These are phyloP conservation scores for Conchocele bisecta DNA, from an alignment of 2,888 invertebrate genomes.

Conservation along the genomic window DNA sequence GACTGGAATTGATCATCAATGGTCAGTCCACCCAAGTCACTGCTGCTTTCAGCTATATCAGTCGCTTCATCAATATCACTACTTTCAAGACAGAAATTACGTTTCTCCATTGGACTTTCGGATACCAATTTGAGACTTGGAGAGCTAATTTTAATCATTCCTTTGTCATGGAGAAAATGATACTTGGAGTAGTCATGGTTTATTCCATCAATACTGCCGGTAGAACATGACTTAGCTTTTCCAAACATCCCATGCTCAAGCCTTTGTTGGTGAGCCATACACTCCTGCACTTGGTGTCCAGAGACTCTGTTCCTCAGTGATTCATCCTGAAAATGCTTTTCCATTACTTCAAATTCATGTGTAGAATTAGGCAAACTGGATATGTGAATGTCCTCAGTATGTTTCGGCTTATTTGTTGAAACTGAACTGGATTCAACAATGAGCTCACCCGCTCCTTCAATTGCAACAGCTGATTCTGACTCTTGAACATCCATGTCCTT, in stretches of 20 bases:
- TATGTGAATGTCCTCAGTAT: no score
- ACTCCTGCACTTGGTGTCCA: no score
- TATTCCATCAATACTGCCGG: slow-evolving; percentile 52
- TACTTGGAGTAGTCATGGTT: slow-evolving; percentile 50
- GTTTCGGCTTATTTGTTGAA: no score
- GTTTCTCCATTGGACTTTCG: slow-evolving; percentile 21
- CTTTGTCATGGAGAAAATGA: slow-evolving; percentile 56
- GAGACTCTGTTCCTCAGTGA: no score
- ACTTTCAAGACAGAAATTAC: slow-evolving; percentile 7
- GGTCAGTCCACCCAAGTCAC: slow-evolving; percentile 39
- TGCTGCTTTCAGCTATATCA: slow-evolving; percentile 39
- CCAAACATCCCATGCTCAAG: no score
- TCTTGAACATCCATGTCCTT: no score
- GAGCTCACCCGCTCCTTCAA: no score
- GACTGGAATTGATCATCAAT: slow-evolving; percentile 48
- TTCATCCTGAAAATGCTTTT: slow-evolving; percentile 24
- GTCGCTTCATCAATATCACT: slow-evolving; percentile 40
- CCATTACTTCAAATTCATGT: slow-evolving; percentile 44
- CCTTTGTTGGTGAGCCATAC: no score
- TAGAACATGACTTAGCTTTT: no score
- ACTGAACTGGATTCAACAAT: no score
- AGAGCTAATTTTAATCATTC: slow-evolving; percentile 57
- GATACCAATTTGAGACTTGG: slow-evolving; percentile 43
- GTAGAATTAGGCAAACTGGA: no score
- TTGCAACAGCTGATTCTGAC: no score